A percentile compares a stretch with the other conserved stretches of the same genome.
Evolutionary conservation across 2,888 invertebrate genomes (phyloP).

Genomic region (Heterodera filipjevi): DNA sequence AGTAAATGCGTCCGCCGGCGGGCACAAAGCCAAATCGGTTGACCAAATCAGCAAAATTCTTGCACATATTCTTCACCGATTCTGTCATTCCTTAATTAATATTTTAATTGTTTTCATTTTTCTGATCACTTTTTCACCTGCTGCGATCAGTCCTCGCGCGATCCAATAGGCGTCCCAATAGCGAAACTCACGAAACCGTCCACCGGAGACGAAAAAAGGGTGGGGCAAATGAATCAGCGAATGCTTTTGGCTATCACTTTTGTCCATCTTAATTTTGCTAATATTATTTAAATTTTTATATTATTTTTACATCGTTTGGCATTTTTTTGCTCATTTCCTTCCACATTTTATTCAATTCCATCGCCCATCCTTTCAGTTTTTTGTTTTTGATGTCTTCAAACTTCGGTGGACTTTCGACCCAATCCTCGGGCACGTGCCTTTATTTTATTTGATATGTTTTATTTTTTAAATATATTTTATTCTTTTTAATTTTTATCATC

Average conservation of each 20-base stretch:
- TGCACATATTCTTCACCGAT: slow-evolving; percentile 81
- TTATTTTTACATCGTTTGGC: slow-evolving; percentile 66
- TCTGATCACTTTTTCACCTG: slow-evolving; percentile 72
- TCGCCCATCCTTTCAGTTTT: slow-evolving; percentile 76
- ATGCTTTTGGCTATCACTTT: slow-evolving; percentile 32
- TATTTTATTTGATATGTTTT: neutral
- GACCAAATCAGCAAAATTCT: slow-evolving; percentile 82
- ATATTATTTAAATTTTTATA: neutral
- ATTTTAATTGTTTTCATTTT: neutral
- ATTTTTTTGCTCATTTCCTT: slow-evolving; percentile 67
- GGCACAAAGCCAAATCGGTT: slow-evolving; percentile 74
- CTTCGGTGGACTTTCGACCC: slow-evolving; percentile 72
- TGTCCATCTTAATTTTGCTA: neutral
- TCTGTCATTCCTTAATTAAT: slow-evolving; percentile 76
- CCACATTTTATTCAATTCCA: slow-evolving; percentile 69
- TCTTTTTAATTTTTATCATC: no score
- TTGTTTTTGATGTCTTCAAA: slow-evolving; percentile 76
- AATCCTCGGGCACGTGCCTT: slow-evolving; percentile 29
- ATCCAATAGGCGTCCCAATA: slow-evolving; percentile 98
- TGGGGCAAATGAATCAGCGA: slow-evolving; percentile 85
- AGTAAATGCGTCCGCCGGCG: slow-evolving; percentile 88
- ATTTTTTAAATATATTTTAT: neutral
- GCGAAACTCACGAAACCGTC: slow-evolving; percentile 74
- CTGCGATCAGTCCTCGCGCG: slow-evolving; percentile 75
- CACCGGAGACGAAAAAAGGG: slow-evolving; percentile 73